Evolutionary conservation across 2,113 vertebrate genomes (phyloP).

Genomic region (Marcusenius ussheri): DNA sequence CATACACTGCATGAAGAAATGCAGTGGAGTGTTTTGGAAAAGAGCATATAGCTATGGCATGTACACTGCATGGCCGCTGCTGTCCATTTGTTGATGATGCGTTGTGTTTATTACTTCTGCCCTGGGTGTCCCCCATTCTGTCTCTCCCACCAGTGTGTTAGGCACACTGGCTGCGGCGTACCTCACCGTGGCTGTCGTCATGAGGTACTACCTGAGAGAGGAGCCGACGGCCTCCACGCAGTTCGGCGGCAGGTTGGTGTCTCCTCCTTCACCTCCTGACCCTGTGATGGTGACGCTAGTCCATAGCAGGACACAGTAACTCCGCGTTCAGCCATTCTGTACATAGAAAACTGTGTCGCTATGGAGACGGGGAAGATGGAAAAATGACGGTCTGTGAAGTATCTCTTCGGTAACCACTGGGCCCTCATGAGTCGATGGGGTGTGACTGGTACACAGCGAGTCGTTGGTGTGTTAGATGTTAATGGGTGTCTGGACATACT

Average conservation of each 20-base stretch:
- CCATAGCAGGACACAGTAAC: not conserved
- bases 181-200: slow-evolving; percentile 65
- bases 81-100: not conserved
- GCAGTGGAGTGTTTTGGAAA: not conserved
- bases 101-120: not conserved
- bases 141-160: slow-evolving; percentile 57
- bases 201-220: slow-evolving; percentile 66
- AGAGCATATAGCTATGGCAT: not conserved
- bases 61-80: not conserved
- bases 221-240: slow-evolving; percentile 30
- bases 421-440: not conserved
- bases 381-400: not conserved
- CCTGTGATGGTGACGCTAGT: not conserved
- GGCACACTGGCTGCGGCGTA: slow-evolving; percentile 77
- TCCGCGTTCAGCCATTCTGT: not conserved
- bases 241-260: slow-evolving; percentile 55
- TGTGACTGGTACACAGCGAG: not conserved
- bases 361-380: not conserved
- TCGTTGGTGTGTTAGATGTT: not conserved
- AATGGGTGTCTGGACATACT: not conserved
- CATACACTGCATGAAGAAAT: not conserved
- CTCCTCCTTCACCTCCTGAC: not conserved
- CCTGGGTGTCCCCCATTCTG: not conserved
- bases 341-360: not conserved
- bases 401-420: not conserved